Evolutionary conservation across 2,888 invertebrate genomes (phyloP), one percentile per base, ranked within the genome.

Genomic region (Drosophila robusta): DNA sequence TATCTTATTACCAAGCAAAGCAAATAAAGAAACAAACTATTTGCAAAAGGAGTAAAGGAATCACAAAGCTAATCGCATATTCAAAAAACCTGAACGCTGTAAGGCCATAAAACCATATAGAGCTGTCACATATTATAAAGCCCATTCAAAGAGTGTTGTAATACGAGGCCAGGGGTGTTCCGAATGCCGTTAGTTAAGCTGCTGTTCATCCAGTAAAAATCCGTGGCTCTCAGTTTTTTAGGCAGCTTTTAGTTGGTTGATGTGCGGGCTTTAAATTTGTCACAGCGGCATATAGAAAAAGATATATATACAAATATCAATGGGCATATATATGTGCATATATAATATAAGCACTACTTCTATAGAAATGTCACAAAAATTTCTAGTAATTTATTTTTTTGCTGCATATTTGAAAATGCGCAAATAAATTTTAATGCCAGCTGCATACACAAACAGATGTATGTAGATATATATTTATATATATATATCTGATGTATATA

Each of bases 361-460:
- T 62, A 69, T 80, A 58, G 58, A 80, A 72, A 83, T 78, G 76
- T 80, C 70, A 78, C 73, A 70, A 67, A 82, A 70, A 70, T 47
- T 78, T 46, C 42, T 57, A 58, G 49, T 49, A 34, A 34, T 24
- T 42, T 34, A 22, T 22, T 57, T 61, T 36, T 69, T 61, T 47
- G 32, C 41, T 74, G 70, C 70, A 70, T 75, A 49, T 75, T 75
- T 66, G 69, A 74, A 74, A 74, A 73, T 67, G 55, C 50, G 70
- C 67, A 77, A 77, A 77, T 81, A 81, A 76, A 84, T 81, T 76
- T 81, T 79, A 81, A 81, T 81, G 70, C 73, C 83, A 62, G 70
- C 73, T 76, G 64, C 73, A 71, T 22, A 55, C 47, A 74, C 32
- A 22, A n/a, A 47, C n/a, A 4, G 5, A 32, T 32, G 36, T 26